Conservation (phyloP, 2,888 invertebrate genomes). For the Dolichomitus sp. region DNA sequence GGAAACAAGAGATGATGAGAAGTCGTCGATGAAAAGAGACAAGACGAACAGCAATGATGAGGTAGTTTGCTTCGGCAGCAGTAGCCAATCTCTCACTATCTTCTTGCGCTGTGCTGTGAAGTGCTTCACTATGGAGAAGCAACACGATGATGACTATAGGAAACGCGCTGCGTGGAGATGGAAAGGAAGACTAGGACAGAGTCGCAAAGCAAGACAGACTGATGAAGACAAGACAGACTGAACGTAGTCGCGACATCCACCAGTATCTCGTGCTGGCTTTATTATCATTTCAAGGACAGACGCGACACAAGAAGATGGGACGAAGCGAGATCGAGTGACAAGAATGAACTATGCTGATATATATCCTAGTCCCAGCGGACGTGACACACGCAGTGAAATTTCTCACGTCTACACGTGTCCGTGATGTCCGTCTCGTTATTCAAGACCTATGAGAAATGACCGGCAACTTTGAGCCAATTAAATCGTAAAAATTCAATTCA, state of each 20-base stretch:
- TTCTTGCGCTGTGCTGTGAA: conserved; percentile 47
- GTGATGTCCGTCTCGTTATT: conserved; percentile 22
- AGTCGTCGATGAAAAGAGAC: conserved; percentile 22
- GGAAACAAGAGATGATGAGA: conserved; percentile 44
- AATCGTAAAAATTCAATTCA: conserved; percentile 20
- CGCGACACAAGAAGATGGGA: conserved; percentile 40
- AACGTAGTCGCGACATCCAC: conserved; percentile 33
- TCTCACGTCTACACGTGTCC: conserved; percentile 34
- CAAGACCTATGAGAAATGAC: conserved; percentile 34
- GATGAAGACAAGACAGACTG: conserved; percentile 53
- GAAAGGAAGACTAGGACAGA: conserved; percentile 17
- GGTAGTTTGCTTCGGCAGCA: conserved; percentile 56
- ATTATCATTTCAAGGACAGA: conserved; percentile 62
- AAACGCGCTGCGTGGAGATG: conserved; percentile 12
- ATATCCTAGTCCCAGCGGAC: conserved; percentile 2
- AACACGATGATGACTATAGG: conserved; percentile 36
- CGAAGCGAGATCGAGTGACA: conserved; percentile 46
- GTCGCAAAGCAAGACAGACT: conserved; percentile 38
- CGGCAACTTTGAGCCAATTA: conserved; percentile 6
- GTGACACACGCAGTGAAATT: conserved; percentile 32
- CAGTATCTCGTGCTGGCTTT: conserved; percentile 40
- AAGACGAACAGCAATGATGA: conserved; percentile 45
- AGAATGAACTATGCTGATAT: conserved; percentile 26
- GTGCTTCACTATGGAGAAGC: conserved; percentile 46
- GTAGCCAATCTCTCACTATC: conserved; percentile 60